phyloP scores from a whole-genome alignment of 2,888 invertebrate genomes.

The Amphipyra berbera region DNA sequence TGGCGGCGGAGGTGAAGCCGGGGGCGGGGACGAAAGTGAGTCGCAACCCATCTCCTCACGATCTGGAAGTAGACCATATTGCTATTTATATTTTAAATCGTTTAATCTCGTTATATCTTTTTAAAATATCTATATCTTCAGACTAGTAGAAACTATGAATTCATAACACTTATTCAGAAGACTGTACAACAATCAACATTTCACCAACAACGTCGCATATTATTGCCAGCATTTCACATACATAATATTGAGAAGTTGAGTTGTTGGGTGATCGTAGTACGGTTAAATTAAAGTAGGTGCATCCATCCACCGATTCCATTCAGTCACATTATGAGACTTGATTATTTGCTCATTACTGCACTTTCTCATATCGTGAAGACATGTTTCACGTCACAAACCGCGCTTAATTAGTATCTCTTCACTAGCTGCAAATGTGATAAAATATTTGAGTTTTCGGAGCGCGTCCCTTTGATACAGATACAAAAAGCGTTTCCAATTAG shows the following conservation, averaged over 20 bases:
- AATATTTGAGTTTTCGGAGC: neutral
- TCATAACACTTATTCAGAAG: too few species aligned
- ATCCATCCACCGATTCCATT: neutral
- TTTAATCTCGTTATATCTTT: neutral
- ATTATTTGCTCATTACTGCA: neutral
- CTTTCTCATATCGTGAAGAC: neutral
- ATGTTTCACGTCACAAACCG: neutral
- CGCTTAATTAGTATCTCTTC: constrained; percentile 2
- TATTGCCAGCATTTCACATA: too few species aligned
- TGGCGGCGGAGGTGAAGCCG: constrained; percentile 87
- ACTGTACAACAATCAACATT: too few species aligned
- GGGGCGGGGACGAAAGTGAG: constrained; percentile 89
- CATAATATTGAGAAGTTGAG: too few species aligned
- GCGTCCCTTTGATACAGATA: neutral
- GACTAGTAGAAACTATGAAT: too few species aligned
- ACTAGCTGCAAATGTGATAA: neutral
- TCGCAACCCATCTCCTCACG: constrained; percentile 90
- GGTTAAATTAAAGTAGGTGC: too few species aligned
- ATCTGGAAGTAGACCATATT: constrained; percentile 71
- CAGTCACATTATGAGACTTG: neutral
- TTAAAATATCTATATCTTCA: too few species aligned
- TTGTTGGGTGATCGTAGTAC: too few species aligned
- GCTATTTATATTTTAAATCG: neutral
- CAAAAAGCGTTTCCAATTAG: neutral
- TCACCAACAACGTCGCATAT: too few species aligned